Conservation (phyloP, 2,888 invertebrate species). For the Carterocephalus palaemon region DNA sequence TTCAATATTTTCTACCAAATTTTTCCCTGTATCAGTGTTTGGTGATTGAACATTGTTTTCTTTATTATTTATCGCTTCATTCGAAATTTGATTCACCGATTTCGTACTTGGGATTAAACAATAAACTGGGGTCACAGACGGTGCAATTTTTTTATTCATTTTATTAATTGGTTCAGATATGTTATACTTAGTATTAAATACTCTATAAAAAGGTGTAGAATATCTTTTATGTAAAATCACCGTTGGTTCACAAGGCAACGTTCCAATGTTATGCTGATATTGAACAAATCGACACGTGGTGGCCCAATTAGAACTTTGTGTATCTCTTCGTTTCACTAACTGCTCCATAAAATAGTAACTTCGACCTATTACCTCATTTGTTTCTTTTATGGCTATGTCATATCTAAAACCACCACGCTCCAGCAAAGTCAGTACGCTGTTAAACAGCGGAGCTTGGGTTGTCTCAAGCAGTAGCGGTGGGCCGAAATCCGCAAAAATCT, state of each 20-base stretch:
- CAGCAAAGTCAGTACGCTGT: background rate
- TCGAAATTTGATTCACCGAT: too few species aligned
- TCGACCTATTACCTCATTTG: background rate
- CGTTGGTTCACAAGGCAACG: background rate
- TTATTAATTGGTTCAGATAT: too few species aligned
- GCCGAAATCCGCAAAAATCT: conserved; percentile 27
- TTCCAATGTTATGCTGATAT: background rate
- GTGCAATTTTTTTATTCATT: too few species aligned
- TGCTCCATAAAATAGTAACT: conserved; percentile 1
- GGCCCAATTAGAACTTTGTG: conserved; percentile 2
- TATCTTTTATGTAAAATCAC: too few species aligned
- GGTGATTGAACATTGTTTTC: too few species aligned
- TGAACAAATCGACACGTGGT: background rate
- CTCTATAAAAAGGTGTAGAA: too few species aligned
- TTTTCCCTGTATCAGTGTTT: too few species aligned
- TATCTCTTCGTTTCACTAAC: background rate
- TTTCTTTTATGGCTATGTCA: background rate
- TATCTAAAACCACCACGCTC: conserved; percentile 1
- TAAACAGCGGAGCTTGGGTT: background rate
- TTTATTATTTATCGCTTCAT: too few species aligned
- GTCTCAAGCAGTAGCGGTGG: conserved; percentile 18
- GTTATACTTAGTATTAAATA: too few species aligned
- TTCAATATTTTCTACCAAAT: too few species aligned
- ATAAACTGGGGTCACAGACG: too few species aligned
- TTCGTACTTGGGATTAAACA: too few species aligned